Percentiles rank a stretch among this genome's conserved stretches.
Evolutionary conservation across 2,797 vertebrate species (phyloP).

Genomic region (Manis javanica): DNA sequence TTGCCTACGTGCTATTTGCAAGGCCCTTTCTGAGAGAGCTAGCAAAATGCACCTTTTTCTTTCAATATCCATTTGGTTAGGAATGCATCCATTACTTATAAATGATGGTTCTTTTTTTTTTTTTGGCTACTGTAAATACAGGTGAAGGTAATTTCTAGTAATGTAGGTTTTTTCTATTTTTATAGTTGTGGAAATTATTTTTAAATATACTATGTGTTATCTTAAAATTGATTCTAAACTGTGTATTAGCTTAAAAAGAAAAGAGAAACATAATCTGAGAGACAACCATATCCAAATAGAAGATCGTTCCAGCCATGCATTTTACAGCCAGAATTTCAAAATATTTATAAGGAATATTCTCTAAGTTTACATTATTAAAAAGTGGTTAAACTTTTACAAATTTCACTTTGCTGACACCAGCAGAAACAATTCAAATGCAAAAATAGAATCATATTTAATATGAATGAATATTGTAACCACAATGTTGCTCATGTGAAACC

Average conservation of each 20-base stretch:
- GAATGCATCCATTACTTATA: slow-evolving; percentile 71
- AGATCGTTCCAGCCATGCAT: neutral
- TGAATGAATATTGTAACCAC: too few relatives aligned
- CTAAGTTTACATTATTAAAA: slow-evolving; percentile 51
- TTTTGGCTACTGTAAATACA: slow-evolving; percentile 63
- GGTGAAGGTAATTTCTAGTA: slow-evolving; percentile 73
- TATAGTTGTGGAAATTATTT: slow-evolving; percentile 65
- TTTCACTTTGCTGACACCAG: neutral
- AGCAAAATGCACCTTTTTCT: slow-evolving; percentile 71
- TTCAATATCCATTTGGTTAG: slow-evolving; percentile 75
- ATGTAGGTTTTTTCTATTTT: slow-evolving; percentile 30
- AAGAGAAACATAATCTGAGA: slow-evolving; percentile 55
- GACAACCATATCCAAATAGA: slow-evolving; percentile 11
- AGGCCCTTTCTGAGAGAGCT: slow-evolving; percentile 60
- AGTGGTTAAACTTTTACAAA: slow-evolving; percentile 39
- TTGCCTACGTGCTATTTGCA: slow-evolving; percentile 70
- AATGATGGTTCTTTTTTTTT: slow-evolving; percentile 56
- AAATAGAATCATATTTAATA: neutral
- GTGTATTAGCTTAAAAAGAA: slow-evolving; percentile 60
- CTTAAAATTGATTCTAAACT: slow-evolving; percentile 71
- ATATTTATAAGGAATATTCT: neutral
- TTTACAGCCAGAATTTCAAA: slow-evolving; percentile 49
- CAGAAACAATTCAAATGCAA: slow-evolving; percentile 39
- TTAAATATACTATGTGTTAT: slow-evolving; percentile 61
- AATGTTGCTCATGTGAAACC: too few relatives aligned